Percentiles rank a stretch among this genome's conserved stretches.
Evolutionary conservation across 2,888 invertebrate genomes (phyloP).

Genomic region (Epinotia ramella): DNA sequence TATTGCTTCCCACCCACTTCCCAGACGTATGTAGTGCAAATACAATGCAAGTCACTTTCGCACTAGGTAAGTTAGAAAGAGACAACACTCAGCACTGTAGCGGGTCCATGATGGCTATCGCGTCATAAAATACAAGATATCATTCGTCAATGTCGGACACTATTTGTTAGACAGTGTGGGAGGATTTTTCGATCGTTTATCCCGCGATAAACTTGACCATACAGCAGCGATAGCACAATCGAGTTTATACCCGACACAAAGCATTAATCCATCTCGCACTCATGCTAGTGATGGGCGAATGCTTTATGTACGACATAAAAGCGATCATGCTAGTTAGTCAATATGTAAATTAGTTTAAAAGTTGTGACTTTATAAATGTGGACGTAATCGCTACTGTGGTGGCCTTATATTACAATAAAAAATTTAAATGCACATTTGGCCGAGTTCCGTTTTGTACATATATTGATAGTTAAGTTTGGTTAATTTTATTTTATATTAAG

Average conservation of each 20-base stretch:
- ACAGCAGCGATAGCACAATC: not conserved
- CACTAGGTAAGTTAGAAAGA: constrained; percentile 21
- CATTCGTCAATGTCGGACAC: not conserved
- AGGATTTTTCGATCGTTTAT: not conserved
- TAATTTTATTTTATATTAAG: constrained; percentile 43
- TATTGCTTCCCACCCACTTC: constrained; percentile 4
- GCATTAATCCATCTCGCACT: not conserved
- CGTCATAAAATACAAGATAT: not conserved
- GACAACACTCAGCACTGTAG: not conserved
- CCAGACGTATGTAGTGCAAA: not conserved
- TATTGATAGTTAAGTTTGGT: constrained; percentile 44
- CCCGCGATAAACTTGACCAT: not conserved
- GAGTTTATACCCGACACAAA: not conserved
- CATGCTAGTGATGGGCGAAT: not conserved
- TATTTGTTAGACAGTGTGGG: not conserved
- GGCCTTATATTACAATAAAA: constrained; percentile 22
- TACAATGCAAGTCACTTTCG: constrained; percentile 1
- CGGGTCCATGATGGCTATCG: not conserved
- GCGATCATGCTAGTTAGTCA: not conserved
- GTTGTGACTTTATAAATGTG: constrained; percentile 19
- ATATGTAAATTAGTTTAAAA: constrained; percentile 8
- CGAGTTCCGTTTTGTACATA: constrained; percentile 43
- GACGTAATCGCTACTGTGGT: constrained; percentile 19
- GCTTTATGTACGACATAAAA: not conserved
- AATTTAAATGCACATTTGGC: constrained; percentile 53